Base-by-base conservation (phyloP, 2,113 vertebrate genomes). In the Callaeas wilsoni region DNA sequence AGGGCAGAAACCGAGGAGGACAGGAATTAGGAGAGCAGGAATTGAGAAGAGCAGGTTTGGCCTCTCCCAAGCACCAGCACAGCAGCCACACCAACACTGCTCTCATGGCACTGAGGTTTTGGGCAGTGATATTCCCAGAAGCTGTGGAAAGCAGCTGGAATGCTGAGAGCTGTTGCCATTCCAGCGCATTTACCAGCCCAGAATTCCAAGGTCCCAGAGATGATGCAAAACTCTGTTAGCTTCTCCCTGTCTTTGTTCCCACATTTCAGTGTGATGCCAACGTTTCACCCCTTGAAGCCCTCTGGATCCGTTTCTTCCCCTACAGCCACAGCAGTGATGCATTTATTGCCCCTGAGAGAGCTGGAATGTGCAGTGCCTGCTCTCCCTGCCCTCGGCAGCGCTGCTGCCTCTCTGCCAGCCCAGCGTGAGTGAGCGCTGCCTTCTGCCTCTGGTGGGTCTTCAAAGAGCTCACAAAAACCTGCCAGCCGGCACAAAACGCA, bases 351-450 rank as follows among this genome's bases (percentile, higher is more conserved):
- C 27, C 35, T 47, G 60, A 32, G 21, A 27, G 37, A 22, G 3
- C 29, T 49, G 19, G n/a, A 39, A 44, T 50, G 14, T 30, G 30
- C 49, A n/a, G 16, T 0, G 1, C 47, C 49, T 59, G 35, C 52
- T 82, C 74, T 30, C 41, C 62, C 41, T 32, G 41, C 56, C n/a
- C 47, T 52, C 29, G 12, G 10, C 39, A 37, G 41, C 3, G 20
- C 71, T 22, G 27, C 5, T 23, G 68, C 23, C 68, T 49, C 32
- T 29, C 27, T 57, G 44, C 49, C 41, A 46, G 4, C 30, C 27
- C 15, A n/a, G n/a, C n/a, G 29, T 0, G 0, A 62, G 9, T 2
- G 11, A 46, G 6, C 1, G 10, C 1, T 57, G 22, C 7, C 87
- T 26, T 30, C 82, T 87, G 69, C 50, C 33, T 50, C 7, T 2